phyloP scores from a whole-genome alignment of 1,140 invertebrate genomes.

The Calycopis cecrops region DNA sequence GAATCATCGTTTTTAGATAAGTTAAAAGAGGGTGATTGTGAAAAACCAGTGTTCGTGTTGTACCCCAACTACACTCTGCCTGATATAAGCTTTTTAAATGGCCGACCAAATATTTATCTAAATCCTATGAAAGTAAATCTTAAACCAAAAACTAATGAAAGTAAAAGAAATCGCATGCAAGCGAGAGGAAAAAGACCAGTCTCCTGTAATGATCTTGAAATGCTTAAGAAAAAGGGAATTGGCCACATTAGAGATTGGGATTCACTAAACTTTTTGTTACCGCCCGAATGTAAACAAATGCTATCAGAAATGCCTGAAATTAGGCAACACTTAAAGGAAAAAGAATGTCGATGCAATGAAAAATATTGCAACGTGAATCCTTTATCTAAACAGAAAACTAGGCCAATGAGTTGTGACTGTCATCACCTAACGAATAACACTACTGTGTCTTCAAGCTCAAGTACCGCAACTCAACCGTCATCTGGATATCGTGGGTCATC shows the following conservation, averaged over 20 bases:
- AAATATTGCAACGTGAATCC: conserved; percentile 80
- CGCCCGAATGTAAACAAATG: conserved; percentile 85
- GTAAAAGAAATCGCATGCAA: conserved; percentile 50
- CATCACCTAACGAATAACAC: conserved; percentile 75
- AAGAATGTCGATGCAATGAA: conserved; percentile 75
- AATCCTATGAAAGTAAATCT: conserved; percentile 68
- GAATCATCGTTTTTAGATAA: conserved; percentile 81
- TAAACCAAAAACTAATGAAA: conserved; percentile 52
- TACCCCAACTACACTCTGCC: conserved; percentile 95
- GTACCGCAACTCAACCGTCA: conserved; percentile 86
- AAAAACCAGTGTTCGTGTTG: conserved; percentile 89
- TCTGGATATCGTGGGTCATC: conserved; percentile 91
- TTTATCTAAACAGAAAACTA: conserved; percentile 72
- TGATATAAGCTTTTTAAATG: conserved; percentile 88
- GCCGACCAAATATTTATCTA: conserved; percentile 76
- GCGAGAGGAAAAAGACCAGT: conserved; percentile 80
- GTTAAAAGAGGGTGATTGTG: conserved; percentile 77
- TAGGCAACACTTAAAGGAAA: conserved; percentile 77
- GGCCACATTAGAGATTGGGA: conserved; percentile 93
- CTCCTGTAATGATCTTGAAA: conserved; percentile 89
- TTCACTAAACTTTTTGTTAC: conserved; percentile 89
- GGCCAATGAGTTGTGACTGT: conserved; percentile 79
- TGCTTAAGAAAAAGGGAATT: conserved; percentile 85
- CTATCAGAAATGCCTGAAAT: conserved; percentile 86
- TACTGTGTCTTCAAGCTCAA: conserved; percentile 81